Percentiles rank a stretch among this genome's conserved stretches.
These are phyloP conservation scores for Oxyruncus cristatus DNA, from an alignment of 2,113 vertebrate species.

Conservation along the genomic window DNA sequence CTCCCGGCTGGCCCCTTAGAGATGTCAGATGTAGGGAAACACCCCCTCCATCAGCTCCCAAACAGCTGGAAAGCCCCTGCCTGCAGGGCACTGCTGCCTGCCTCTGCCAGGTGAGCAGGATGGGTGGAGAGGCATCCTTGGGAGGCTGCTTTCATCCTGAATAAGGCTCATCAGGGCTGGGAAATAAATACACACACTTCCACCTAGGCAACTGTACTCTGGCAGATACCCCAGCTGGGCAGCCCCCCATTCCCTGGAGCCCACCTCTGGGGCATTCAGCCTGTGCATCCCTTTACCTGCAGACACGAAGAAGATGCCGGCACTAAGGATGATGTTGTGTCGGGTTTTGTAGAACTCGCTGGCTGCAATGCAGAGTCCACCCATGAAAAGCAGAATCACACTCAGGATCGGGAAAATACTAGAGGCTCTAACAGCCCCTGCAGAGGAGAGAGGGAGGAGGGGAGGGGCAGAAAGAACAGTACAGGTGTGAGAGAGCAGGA, in stretches of 20 bases:
- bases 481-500: not conserved
- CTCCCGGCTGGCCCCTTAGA: not conserved
- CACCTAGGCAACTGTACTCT: not conserved
- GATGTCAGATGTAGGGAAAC: not conserved
- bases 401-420: slow-evolving; percentile 99
- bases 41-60: not conserved
- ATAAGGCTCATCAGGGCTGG: not conserved
- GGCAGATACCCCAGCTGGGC: not conserved
- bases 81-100: not conserved
- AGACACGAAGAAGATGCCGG: slow-evolving; percentile 79
- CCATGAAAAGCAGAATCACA: slow-evolving; percentile 99
- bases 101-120: not conserved
- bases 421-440: slow-evolving; percentile 97
- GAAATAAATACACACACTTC: not conserved
- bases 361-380: slow-evolving; percentile 96
- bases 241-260: not conserved
- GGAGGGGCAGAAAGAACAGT: slow-evolving; percentile 12
- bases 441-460: slow-evolving; percentile 14
- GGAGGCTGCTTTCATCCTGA: not conserved
- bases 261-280: fast-evolving
- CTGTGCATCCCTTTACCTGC: slow-evolving; percentile 67
- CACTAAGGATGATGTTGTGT: slow-evolving; percentile 99
- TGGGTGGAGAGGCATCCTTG: not conserved
- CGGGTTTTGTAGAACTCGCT: slow-evolving; percentile 99
- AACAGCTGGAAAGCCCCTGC: not conserved